A percentile compares a stretch with the other conserved stretches of the same genome.
Evolutionary conservation across 2,797 vertebrate genomes (phyloP).

Genomic region (Meriones psammophilus): DNA sequence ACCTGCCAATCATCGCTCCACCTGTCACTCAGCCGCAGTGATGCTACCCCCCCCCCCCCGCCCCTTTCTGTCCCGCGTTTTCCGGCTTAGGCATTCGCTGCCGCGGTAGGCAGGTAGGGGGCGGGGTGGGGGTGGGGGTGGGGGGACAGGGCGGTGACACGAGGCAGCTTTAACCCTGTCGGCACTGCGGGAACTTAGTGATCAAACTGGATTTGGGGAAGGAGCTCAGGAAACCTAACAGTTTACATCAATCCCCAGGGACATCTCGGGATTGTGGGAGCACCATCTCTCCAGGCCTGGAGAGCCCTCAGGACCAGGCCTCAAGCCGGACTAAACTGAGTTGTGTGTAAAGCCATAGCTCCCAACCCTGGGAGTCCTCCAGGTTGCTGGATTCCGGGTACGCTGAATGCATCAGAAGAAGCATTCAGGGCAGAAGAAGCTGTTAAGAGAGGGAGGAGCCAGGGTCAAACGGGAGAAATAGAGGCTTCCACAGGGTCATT

Average conservation of each 20-base stretch:
- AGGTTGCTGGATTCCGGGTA: not conserved
- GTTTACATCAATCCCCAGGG: not conserved
- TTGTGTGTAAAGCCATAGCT: not conserved
- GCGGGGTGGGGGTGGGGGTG: not conserved
- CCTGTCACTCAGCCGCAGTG: conserved; percentile 67
- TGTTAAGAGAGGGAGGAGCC: not conserved
- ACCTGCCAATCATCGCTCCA: conserved; percentile 77
- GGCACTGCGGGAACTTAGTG: conserved; percentile 36
- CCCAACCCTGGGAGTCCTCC: not conserved
- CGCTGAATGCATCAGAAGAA: too few relatives aligned
- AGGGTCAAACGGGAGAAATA: not conserved
- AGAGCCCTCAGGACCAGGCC: not conserved
- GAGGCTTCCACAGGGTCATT: not conserved
- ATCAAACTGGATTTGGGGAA: not conserved
- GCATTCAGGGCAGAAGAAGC: not conserved
- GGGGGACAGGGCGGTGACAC: conserved; percentile 17
- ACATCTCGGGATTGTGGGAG: not conserved
- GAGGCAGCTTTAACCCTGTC: conserved; percentile 77
- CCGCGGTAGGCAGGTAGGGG: conserved; percentile 52
- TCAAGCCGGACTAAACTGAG: not conserved
- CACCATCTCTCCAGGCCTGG: not conserved
- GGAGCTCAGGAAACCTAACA: not conserved
- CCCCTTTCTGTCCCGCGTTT: conserved; percentile 45
- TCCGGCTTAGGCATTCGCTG: conserved; percentile 38
- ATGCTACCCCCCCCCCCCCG: not conserved